These are phyloP conservation scores for Sakesphorus luctuosus DNA, from an alignment of 2,113 vertebrate species.

Conservation along the genomic window DNA sequence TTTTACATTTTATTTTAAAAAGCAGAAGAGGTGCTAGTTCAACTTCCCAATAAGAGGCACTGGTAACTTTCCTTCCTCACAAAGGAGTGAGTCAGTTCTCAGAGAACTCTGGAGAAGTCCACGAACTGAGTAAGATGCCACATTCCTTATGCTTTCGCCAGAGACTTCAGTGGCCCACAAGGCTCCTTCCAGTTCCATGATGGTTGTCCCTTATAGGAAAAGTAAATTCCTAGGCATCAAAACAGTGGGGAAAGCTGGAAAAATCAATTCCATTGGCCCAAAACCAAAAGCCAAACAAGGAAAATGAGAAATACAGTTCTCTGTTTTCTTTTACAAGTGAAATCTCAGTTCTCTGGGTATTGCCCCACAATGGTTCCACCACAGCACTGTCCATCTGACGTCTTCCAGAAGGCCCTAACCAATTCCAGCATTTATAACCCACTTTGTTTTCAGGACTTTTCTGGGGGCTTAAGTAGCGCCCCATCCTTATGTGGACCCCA, in stretches of 20 bases:
- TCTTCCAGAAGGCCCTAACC: neutral
- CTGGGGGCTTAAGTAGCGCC: neutral
- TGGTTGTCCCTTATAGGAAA: neutral
- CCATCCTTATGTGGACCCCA: fast-evolving
- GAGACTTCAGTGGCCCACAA: neutral
- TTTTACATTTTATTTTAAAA: neutral
- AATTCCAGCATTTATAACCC: neutral
- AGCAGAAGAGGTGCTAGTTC: neutral
- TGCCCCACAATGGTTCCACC: neutral
- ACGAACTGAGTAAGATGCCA: neutral
- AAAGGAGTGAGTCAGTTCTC: conserved; percentile 31
- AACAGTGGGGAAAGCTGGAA: neutral
- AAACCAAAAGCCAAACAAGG: neutral
- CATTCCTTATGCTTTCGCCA: neutral
- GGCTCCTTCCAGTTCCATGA: neutral
- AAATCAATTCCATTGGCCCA: neutral
- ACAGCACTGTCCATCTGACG: neutral
- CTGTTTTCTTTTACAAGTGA: neutral
- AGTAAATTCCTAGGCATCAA: neutral
- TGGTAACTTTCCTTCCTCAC: neutral
- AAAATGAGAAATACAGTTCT: neutral
- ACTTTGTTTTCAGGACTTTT: neutral
- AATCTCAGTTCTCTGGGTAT: neutral
- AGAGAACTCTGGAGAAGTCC: neutral
- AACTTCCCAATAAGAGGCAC: conserved; percentile 35